Evolutionary conservation across 2,113 vertebrate species (phyloP).

Genomic region (Carlito syrichta): DNA sequence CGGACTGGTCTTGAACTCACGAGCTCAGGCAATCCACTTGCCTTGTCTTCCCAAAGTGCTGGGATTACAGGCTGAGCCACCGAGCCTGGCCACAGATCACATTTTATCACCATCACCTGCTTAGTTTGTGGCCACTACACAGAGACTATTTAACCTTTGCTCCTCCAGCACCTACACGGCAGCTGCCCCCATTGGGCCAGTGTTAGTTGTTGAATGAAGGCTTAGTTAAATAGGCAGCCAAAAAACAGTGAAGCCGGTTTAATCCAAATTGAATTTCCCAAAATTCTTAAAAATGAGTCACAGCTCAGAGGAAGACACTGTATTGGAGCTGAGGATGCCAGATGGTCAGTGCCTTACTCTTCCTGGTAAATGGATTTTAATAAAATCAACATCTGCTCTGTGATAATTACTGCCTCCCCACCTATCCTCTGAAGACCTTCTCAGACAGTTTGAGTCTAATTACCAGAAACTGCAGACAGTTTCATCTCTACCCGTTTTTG

Average conservation of each 20-base stretch:
- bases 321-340: conserved; percentile 6
- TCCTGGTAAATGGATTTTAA: conserved; percentile 53
- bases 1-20: no score
- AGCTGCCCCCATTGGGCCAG: background rate
- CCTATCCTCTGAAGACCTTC: conserved; percentile 53
- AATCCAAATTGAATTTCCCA: conserved; percentile 25
- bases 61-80: no score
- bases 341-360: conserved; percentile 50
- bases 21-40: no score
- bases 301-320: background rate
- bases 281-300: conserved; percentile 45
- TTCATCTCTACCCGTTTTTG: conserved; percentile 22
- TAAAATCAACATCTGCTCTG: conserved; percentile 65
- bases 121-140: background rate
- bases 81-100: no score
- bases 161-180: background rate
- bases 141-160: background rate
- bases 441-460: conserved; percentile 50
- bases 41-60: no score
- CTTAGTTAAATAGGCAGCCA: background rate
- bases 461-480: background rate
- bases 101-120: background rate
- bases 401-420: conserved; percentile 37
- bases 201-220: background rate
- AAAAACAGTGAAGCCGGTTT: background rate